Conservation (phyloP, 2,888 invertebrate species). For the Atethmia centrago region DNA sequence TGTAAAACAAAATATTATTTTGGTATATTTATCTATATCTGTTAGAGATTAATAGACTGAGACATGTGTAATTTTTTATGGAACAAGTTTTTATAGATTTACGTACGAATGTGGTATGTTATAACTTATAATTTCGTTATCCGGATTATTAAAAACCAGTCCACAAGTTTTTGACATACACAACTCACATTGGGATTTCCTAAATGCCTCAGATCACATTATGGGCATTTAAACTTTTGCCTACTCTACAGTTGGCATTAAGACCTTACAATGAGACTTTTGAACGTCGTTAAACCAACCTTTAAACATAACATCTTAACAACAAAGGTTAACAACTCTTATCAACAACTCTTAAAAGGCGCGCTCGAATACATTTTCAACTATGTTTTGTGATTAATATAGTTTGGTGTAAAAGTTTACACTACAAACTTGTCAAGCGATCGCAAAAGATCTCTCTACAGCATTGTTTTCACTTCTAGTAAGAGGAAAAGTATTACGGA, state of each 20-base stretch:
- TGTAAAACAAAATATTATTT: no score
- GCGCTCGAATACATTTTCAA: slow-evolving; percentile 16
- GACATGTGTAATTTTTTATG: neutral
- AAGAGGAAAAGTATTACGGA: slow-evolving; percentile 61
- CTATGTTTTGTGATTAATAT: slow-evolving; percentile 9
- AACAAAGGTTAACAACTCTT: slow-evolving; percentile 33
- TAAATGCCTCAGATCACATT: neutral
- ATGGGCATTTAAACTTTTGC: neutral
- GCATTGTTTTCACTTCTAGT: slow-evolving; percentile 57
- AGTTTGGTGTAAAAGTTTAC: slow-evolving; percentile 37
- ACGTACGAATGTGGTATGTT: neutral
- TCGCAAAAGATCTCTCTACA: slow-evolving; percentile 42
- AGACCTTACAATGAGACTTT: slow-evolving; percentile 1
- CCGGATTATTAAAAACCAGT: neutral
- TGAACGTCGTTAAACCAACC: slow-evolving; percentile 18
- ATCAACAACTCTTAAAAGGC: slow-evolving; percentile 19
- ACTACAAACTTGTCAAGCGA: slow-evolving; percentile 52
- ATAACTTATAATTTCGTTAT: neutral
- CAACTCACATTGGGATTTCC: neutral
- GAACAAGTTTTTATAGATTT: neutral
- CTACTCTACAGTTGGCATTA: neutral
- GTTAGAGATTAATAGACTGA: neutral
- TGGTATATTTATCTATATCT: neutral
- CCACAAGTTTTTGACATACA: neutral
- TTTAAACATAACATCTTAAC: slow-evolving; percentile 36